These are phyloP conservation scores for Tadarida brasiliensis DNA, from an alignment of 2,797 vertebrate genomes.

Conservation along the genomic window DNA sequence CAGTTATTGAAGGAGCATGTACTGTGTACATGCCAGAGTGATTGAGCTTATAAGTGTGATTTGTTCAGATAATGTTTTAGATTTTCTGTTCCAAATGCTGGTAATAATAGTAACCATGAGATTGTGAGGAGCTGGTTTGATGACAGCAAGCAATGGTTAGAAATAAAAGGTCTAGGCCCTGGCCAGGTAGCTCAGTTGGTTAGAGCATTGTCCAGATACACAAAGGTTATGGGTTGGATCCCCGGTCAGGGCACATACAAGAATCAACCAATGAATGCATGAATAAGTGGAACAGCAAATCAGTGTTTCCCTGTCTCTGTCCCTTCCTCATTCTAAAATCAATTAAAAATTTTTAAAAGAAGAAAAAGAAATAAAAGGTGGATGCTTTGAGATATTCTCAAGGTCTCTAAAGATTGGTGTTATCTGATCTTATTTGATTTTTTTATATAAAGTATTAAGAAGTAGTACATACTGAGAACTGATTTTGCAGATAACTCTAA, in stretches of 20 bases:
- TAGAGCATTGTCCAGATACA: neutral
- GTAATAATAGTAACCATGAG: neutral
- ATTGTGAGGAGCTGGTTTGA: neutral
- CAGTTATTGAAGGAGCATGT: neutral
- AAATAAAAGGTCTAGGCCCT: neutral
- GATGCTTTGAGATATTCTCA: conserved; percentile 8
- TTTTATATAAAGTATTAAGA: neutral
- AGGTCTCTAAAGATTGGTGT: neutral
- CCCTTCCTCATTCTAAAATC: too few species aligned
- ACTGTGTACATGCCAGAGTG: neutral
- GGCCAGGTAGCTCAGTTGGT: too few species aligned
- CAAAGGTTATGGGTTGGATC: too few species aligned
- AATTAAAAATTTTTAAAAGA: too few species aligned
- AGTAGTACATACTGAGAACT: neutral
- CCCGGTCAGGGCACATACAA: too few species aligned
- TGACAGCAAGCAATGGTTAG: neutral
- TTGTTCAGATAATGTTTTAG: neutral
- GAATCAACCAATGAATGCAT: too few species aligned
- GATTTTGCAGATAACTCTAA: neutral
- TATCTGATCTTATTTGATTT: conserved; percentile 30
- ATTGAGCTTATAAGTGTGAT: neutral
- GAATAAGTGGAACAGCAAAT: too few species aligned
- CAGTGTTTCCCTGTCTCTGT: too few species aligned
- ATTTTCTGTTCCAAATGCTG: neutral
- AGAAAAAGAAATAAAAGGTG: neutral